A percentile compares a stretch with the other conserved stretches of the same genome.
These are phyloP conservation scores for Sciurus niger DNA, from an alignment of 2,113 vertebrate genomes.

Conservation along the genomic window DNA sequence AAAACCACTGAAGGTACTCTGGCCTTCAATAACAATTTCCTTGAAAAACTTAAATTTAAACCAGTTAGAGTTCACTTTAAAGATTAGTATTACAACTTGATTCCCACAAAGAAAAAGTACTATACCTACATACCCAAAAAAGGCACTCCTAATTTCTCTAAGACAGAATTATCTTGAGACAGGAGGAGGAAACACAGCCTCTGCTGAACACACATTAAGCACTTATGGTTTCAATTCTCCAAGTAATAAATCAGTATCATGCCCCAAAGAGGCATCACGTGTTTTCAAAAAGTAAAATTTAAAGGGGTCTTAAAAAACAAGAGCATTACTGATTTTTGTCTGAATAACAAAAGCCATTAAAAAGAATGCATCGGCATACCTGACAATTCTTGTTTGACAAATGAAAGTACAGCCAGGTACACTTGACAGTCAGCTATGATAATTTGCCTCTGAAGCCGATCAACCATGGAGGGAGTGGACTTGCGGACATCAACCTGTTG, in stretches of 20 bases:
- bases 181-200: not conserved
- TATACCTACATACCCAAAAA: not conserved
- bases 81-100: not conserved
- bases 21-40: slow-evolving; percentile 16
- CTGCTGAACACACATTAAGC: not conserved
- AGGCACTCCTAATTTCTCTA: not conserved
- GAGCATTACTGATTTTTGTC: not conserved
- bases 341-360: not conserved
- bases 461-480: slow-evolving; percentile 92
- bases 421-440: slow-evolving; percentile 99
- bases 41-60: slow-evolving; percentile 8
- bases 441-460: slow-evolving; percentile 98
- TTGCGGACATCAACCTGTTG: slow-evolving; percentile 95
- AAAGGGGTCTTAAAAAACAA: not conserved
- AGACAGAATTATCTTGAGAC: slow-evolving; percentile 21
- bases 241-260: not conserved
- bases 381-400: slow-evolving; percentile 98
- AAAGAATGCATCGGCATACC: slow-evolving; percentile 87
- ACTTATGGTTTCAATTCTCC: slow-evolving; percentile 21
- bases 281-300: slow-evolving; percentile 36
- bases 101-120: not conserved
- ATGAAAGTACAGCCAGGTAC: slow-evolving; percentile 97
- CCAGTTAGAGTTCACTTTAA: slow-evolving; percentile 53
- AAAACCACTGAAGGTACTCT: not conserved
- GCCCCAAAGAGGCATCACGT: not conserved